These are phyloP conservation scores for Fragum whitleyi DNA, from an alignment of 2,888 invertebrate genomes.

Conservation along the genomic window DNA sequence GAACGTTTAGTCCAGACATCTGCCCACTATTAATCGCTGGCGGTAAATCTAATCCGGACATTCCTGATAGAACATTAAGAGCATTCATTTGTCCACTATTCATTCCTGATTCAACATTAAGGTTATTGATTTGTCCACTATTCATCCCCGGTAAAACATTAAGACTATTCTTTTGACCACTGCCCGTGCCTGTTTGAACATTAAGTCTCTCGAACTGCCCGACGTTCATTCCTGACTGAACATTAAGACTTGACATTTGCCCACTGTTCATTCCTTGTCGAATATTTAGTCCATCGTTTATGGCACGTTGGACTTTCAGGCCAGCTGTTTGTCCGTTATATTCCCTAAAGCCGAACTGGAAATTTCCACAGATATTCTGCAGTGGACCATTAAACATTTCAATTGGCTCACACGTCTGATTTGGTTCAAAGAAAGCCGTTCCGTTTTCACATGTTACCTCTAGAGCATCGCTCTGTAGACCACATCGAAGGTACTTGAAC, in stretches of 20 bases:
- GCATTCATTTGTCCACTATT: neutral
- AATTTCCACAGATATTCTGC: slow-evolving; percentile 43
- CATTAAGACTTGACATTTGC: neutral
- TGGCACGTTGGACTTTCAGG: neutral
- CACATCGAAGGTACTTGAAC: slow-evolving; percentile 47
- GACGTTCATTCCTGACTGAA: neutral
- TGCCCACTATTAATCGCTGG: neutral
- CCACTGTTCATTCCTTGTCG: neutral
- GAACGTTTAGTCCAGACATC: neutral
- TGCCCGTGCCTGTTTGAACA: neutral
- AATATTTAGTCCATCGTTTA: neutral
- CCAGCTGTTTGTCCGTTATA: neutral
- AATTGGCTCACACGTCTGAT: slow-evolving; percentile 36
- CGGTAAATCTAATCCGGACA: too few relatives aligned
- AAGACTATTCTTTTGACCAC: neutral
- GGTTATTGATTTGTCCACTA: neutral
- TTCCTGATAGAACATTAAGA: neutral
- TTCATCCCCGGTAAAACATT: neutral
- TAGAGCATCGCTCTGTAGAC: slow-evolving; percentile 24
- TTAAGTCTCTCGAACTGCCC: neutral
- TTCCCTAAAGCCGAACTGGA: slow-evolving; percentile 48
- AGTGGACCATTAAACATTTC: slow-evolving; percentile 5
- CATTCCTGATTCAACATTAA: neutral
- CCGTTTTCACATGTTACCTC: slow-evolving; percentile 22
- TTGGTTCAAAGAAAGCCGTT: slow-evolving; percentile 32